Percentiles rank a stretch among this genome's conserved stretches.
phyloP scores from a whole-genome alignment of 2,888 invertebrate species.

The Hybos culiciformis region DNA sequence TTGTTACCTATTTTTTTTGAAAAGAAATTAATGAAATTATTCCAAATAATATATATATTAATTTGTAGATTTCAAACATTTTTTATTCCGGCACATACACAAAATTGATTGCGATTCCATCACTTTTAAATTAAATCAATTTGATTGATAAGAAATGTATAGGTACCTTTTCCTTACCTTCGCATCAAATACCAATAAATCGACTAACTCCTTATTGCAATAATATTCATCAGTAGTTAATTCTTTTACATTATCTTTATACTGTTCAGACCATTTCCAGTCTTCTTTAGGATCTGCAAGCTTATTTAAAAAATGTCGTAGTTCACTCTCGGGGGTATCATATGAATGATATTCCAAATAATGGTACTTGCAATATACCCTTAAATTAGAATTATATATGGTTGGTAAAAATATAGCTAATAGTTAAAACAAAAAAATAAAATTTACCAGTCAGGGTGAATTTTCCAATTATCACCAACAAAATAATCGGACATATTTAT shows the following conservation, averaged over 20 bases:
- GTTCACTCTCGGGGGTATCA: slow-evolving; percentile 56
- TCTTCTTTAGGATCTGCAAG: slow-evolving; percentile 46
- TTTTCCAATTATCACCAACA: slow-evolving; percentile 55
- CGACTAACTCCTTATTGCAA: slow-evolving; percentile 71
- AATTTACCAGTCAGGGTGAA: slow-evolving; percentile 70
- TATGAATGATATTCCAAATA: slow-evolving; percentile 67
- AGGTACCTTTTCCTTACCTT: slow-evolving; percentile 58
- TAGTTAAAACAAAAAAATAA: too few relatives aligned
- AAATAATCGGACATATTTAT: slow-evolving; percentile 61
- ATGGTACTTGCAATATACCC: slow-evolving; percentile 80
- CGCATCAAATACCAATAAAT: slow-evolving; percentile 77
- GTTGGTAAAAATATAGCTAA: not conserved
- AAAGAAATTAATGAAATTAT: too few relatives aligned
- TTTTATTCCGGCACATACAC: too few relatives aligned
- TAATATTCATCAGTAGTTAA: slow-evolving; percentile 73
- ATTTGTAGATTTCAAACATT: too few relatives aligned
- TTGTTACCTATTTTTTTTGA: slow-evolving; percentile 34
- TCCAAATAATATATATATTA: too few relatives aligned
- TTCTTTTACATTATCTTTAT: too few relatives aligned
- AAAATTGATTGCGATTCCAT: too few relatives aligned
- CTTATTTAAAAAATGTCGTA: slow-evolving; percentile 58
- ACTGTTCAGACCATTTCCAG: slow-evolving; percentile 53
- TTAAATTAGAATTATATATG: slow-evolving; percentile 22
- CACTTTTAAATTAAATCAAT: too few relatives aligned
- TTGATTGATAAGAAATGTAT: too few relatives aligned